Evolutionary conservation across 2,888 invertebrate genomes (phyloP).

Genomic region (Eristalinus sepulchralis): DNA sequence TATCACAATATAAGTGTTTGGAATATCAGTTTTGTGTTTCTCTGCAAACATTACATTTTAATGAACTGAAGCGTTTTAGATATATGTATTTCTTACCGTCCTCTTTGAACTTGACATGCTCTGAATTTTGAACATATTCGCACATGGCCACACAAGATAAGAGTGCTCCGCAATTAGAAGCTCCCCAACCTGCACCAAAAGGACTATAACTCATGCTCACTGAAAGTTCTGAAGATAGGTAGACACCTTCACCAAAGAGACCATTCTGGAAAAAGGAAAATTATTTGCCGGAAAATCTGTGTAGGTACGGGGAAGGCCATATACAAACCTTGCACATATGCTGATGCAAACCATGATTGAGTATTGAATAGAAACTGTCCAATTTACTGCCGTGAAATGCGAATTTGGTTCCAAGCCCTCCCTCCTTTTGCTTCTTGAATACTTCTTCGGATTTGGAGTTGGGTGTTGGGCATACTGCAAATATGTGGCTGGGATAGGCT

Average conservation of each 20-base stretch:
- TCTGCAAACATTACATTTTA: constrained; percentile 63
- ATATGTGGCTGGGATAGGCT: constrained; percentile 85
- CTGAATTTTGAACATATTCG: constrained; percentile 88
- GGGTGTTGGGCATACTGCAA: constrained; percentile 84
- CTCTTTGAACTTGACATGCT: constrained; percentile 83
- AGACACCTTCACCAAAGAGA: constrained; percentile 87
- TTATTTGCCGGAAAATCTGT: not conserved
- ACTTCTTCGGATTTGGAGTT: constrained; percentile 83
- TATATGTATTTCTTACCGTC: constrained; percentile 51
- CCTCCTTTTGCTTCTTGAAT: constrained; percentile 81
- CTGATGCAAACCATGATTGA: constrained; percentile 89
- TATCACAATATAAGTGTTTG: constrained; percentile 87
- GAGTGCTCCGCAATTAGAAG: constrained; percentile 88
- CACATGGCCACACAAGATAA: constrained; percentile 90
- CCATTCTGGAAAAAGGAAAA: constrained; percentile 12
- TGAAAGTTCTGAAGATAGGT: constrained; percentile 88
- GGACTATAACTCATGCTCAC: constrained; percentile 88
- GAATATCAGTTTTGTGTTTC: constrained; percentile 80
- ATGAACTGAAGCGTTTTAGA: constrained; percentile 74
- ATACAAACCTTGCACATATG: constrained; percentile 85
- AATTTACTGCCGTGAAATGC: constrained; percentile 91
- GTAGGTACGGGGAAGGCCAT: too few relatives aligned
- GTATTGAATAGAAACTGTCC: constrained; percentile 91
- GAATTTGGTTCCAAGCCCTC: constrained; percentile 83
- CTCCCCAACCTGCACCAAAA: constrained; percentile 88